Evolutionary conservation across 2,113 vertebrate genomes (phyloP).

Genomic region (Sebastes schlegelii): DNA sequence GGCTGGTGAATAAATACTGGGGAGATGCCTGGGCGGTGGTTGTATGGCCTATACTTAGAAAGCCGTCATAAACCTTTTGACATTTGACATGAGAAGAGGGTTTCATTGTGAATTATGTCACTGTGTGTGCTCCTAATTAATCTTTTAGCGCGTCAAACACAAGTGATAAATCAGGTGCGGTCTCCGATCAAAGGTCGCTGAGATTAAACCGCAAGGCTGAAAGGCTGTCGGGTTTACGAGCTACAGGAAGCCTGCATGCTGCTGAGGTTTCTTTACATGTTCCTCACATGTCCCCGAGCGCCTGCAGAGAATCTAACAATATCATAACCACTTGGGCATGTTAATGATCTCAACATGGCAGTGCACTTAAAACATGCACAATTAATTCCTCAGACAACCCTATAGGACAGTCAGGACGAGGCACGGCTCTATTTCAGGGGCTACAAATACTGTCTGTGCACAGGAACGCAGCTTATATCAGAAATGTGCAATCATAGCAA

Average conservation of each 20-base stretch:
- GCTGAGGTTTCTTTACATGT: neutral
- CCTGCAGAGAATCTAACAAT: conserved; percentile 4
- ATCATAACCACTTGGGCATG: conserved; percentile 4
- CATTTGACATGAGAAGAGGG: conserved; percentile 77
- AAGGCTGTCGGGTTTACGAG: conserved; percentile 46
- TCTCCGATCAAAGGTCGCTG: conserved; percentile 18
- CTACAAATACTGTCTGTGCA: neutral
- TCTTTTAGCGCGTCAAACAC: conserved; percentile 50
- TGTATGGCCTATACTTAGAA: conserved; percentile 79
- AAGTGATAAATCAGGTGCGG: conserved; percentile 48
- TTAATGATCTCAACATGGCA: conserved; percentile 4
- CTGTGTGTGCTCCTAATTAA: conserved; percentile 55
- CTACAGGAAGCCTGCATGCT: neutral
- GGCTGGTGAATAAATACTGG: conserved; percentile 70
- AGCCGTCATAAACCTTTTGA: conserved; percentile 76
- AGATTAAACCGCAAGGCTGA: conserved; percentile 37
- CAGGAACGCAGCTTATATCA: conserved; percentile 33
- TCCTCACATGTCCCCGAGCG: neutral
- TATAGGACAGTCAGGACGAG: conserved; percentile 11
- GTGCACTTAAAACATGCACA: conserved; percentile 16
- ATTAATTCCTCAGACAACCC: conserved; percentile 7
- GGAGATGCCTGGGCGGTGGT: conserved; percentile 69
- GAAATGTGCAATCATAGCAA: neutral
- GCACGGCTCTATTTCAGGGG: conserved; percentile 41
- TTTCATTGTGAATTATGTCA: conserved; percentile 60